Evolutionary conservation across 35 echinoderm and acorn worm species (phyloP), one percentile per base, ranked within the genome.

Genomic region (Hemicentrotus pulcherrimus): DNA sequence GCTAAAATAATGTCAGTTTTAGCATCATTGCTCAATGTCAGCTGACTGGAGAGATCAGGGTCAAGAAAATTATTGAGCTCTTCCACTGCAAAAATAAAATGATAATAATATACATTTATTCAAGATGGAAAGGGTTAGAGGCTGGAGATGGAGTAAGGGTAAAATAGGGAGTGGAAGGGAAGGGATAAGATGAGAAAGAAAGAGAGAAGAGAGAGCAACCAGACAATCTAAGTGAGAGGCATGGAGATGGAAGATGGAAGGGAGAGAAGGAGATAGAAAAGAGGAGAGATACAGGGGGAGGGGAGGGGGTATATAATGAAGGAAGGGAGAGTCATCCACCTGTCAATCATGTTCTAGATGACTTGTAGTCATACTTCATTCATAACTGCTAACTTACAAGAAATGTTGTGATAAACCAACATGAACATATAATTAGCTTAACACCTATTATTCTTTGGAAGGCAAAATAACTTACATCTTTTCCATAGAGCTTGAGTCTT

Each of bases 1-100:
- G 97, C 97, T 89, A 99, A 55, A 86, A 99, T 94, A 12, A 99
- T 98, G 78, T 99, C 94, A 61, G 97, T 94, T 94, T 99, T 99
- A 14, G 96, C 94, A 47, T 97, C 95, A 33, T 96, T 95, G 52
- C 94, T 94, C 31, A 99, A 60, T 2, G 97, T 94, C 65, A 97
- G 91, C 86, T 99, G 96, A 47, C 97, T 95, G 32, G 95, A 95
- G 13, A 95, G 35, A 94, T 97, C 71, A 86, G 98, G 98, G 70
- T 97, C 96, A 8, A 99, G 95, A 70, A 89, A 96, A 32, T 91
- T 52, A 91, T 99, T 97, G 91, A 99, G 86, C 91, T 99, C 98
- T 88, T 98, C 96, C 88, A 97, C 98, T 99, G 95, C 13, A 94
- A 95, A 45, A 86, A 47, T 86, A 96, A 31, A 19, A 95, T 13